Percentiles rank a stretch among this genome's conserved stretches.
Conservation (phyloP, 2,113 vertebrate species). For the Cromileptes altivelis region DNA sequence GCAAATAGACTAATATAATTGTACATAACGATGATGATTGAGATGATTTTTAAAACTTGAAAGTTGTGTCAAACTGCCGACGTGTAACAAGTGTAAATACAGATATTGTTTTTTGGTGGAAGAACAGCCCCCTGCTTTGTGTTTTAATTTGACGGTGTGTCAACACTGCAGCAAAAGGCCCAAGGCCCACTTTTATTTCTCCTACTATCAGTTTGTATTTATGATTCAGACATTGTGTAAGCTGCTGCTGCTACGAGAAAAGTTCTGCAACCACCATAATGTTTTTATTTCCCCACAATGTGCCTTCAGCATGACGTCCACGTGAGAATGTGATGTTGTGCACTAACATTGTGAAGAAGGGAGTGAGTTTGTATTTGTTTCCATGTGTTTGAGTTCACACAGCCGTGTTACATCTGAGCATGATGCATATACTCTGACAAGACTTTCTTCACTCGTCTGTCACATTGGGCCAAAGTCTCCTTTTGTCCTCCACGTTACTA, state of each 20-base stretch:
- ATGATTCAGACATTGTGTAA: constrained; percentile 38
- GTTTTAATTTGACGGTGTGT: constrained; percentile 1
- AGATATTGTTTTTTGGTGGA: constrained; percentile 30
- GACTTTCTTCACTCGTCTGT: constrained; percentile 1
- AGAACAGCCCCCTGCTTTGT: constrained; percentile 1
- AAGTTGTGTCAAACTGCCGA: constrained; percentile 50
- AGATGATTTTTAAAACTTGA: constrained; percentile 63
- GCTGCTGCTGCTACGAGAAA: constrained; percentile 54
- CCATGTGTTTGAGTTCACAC: neutral
- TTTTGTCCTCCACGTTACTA: neutral
- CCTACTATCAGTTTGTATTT: constrained; percentile 48
- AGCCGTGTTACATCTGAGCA: neutral
- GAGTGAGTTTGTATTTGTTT: constrained; percentile 15
- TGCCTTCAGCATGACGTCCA: constrained; percentile 47
- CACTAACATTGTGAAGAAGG: constrained; percentile 57
- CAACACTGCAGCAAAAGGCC: constrained; percentile 18
- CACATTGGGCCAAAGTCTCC: neutral
- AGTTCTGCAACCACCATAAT: constrained; percentile 12
- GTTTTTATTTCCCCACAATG: constrained; percentile 6
- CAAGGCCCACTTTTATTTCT: constrained; percentile 18
- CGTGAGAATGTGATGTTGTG: constrained; percentile 14
- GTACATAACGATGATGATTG: constrained; percentile 70
- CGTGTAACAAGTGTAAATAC: constrained; percentile 74
- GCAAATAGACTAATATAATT: constrained; percentile 73
- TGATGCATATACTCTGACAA: neutral